Percentiles rank a stretch among this genome's conserved stretches.
phyloP scores from a whole-genome alignment of 2,113 vertebrate genomes.

The Boleophthalmus pectinirostris region DNA sequence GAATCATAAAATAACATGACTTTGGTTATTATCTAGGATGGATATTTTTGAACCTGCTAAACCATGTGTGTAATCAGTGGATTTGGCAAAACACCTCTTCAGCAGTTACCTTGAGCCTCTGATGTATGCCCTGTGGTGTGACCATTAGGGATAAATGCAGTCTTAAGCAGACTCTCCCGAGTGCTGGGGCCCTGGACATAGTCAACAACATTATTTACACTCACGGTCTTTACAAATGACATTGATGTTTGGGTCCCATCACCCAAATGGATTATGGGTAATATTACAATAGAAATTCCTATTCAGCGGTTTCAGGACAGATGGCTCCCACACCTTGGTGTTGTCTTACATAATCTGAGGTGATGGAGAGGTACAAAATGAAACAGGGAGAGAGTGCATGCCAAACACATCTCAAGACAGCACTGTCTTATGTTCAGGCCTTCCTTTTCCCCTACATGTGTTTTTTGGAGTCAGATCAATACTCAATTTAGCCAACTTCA shows the following conservation, averaged over 20 bases:
- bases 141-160: conserved; percentile 18
- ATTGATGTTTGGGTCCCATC: conserved; percentile 19
- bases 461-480: conserved; percentile 43
- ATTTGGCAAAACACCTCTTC: conserved; percentile 38
- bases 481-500: conserved; percentile 55
- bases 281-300: conserved; percentile 29
- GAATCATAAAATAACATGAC: not conserved
- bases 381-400: conserved; percentile 13
- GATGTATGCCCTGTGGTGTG: not conserved
- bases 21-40: not conserved
- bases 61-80: not conserved
- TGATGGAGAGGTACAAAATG: conserved; percentile 17
- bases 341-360: not conserved
- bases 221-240: conserved; percentile 9
- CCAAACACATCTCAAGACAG: conserved; percentile 1
- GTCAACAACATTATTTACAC: conserved; percentile 22
- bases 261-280: conserved; percentile 40
- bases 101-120: conserved; percentile 38
- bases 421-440: not conserved
- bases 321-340: not conserved
- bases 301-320: conserved; percentile 35
- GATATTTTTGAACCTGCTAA: not conserved
- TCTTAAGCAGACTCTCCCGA: conserved; percentile 13
- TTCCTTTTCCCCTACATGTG: conserved; percentile 8
- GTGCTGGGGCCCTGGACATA: not conserved